Evolutionary conservation across 2,797 vertebrate species (phyloP), one percentile per base, ranked within the genome.

Genomic region (Notolepis coatsorum): DNA sequence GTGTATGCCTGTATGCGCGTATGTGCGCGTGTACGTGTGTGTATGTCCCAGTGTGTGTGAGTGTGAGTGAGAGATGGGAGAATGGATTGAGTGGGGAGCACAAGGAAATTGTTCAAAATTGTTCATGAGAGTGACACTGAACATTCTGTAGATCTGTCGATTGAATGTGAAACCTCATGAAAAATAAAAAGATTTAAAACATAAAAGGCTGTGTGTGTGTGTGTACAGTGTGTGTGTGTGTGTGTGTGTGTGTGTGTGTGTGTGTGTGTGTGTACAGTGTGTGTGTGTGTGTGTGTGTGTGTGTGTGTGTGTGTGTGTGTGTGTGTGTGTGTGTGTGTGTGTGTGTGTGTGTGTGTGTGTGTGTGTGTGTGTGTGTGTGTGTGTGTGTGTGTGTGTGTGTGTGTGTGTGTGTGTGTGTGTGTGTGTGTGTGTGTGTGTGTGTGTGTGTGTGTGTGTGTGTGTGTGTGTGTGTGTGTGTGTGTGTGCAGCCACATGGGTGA

Each of bases 1-100:
- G 35, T 27, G 24, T 55, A 7, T 53, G 28, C 20, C 20, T 28
- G 7, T 52, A 63, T 50, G 58, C 9, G 31, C n/a, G 38, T 15
- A 24, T 15, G 30, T 27, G 23, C 8, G 23, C 2, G 18, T 23
- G 28, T 25, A 68, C 23, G 41, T 20, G 31, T 12, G 13, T 38
- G 15, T 35, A 58, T 79, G 56, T 73, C 49, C 1, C 10, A 8
- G 27, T 21, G 37, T 50, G 39, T 25, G 13, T 18, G 46, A 9
- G 27, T 41, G 2, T 56, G 21, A 37, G 28, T 49, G 54, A n/a
- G n/a, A n/a, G n/a, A n/a, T n/a, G n/a, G n/a, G n/a, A n/a, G n/a
- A n/a, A n/a, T n/a, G n/a, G n/a, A n/a, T n/a, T n/a, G n/a, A n/a
- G n/a, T n/a, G n/a, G n/a, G n/a, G n/a, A n/a, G n/a, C n/a, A n/a